Base-by-base conservation (phyloP, 2,888 invertebrate species). In the Nymphalis polychloros region DNA sequence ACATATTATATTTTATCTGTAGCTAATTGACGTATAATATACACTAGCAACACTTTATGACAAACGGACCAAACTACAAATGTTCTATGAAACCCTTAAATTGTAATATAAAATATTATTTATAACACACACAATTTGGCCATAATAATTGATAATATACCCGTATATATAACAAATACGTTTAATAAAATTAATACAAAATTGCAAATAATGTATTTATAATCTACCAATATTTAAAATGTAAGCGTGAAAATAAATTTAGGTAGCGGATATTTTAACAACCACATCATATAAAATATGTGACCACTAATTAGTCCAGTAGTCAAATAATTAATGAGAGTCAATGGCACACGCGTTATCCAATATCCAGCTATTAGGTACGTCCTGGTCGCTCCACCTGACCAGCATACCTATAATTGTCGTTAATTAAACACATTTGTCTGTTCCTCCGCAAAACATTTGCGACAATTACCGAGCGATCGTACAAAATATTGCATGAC, bases 371-470 rank as follows among this genome's bases (percentile, higher is more conserved):
- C 57, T 70, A 78, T 76, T 73, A 71, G 68, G 68, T 53, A 60
- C 78, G 76, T 76, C 74, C 76, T 77, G 76, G 74, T 73, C 53
- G 27, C n/a, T 31, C 27, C 31, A 70, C 65, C 70, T 75, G 76
- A 65, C 66, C 71, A 67, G 50, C 71, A 64, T 57, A 69, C 59
- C 63, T 53, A 68, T 82, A 84, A 87, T 85, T 84, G 82, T 72
- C 72, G 73, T 64, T 73, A 83, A 85, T 86, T 84, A 82, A 79
- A 71, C 80, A 78, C 78, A 87, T 86, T 83, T 81, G 72, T 81
- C 74, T 81, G 85, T 77, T 73, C 68, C 76, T 76, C 77, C 78
- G 76, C 84, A 77, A 77, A 79, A 73, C 63, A 81, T 74, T 70
- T 70, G 57, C 59, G 27, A 49, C 63, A 68, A 64, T 60, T 70